Evolutionary conservation across 2,888 invertebrate species (phyloP), one percentile per base, ranked within the genome.

Genomic region (Erebia palarica): DNA sequence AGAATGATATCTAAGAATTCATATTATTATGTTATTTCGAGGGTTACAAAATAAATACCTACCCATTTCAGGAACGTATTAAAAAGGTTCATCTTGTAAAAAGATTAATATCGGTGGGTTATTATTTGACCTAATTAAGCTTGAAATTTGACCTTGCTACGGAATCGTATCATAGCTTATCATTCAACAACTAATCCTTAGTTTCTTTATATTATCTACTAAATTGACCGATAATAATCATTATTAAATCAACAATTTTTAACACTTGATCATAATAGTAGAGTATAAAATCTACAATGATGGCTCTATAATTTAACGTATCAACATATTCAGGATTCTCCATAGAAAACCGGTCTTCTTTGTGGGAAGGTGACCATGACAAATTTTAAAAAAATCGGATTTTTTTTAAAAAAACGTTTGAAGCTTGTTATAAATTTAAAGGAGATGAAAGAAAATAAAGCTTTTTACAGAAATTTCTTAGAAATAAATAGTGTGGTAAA

Each of bases 301-400:
- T 78, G 76, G 78, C 77, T 78, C 78, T 81, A 79, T 79, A 83
- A 82, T 83, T 82, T 83, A 82, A 82, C 84, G 79, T 76, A 78
- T 84, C 84, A 85, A 84, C 82, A 82, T 80, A 79, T 76, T 81
- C 81, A 81, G 80, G 80, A 82, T 79, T 80, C 85, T 80, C 82
- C 81, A 80, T 79, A 73, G 74, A 79, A 81, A 90, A 91, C 91
- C 91, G 91, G 91, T 91, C 18, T 81, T 86, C 87, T 86, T 89
- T 88, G 86, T 57, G 2, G 14, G 47, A 58, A 58, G 57, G 44
- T 44, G 5, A 1, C 66, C 44, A 58, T 58, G 13, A 9, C 1
- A 0, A 14, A 11, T 0, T 1, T 21, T 2, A 10, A n/a, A 1
- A 47, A 58, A 47, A 21, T 8, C 10, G 47, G 66, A 47, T 58